phyloP scores from a whole-genome alignment of 2,113 vertebrate genomes.

The Lepisosteus oculatus region DNA sequence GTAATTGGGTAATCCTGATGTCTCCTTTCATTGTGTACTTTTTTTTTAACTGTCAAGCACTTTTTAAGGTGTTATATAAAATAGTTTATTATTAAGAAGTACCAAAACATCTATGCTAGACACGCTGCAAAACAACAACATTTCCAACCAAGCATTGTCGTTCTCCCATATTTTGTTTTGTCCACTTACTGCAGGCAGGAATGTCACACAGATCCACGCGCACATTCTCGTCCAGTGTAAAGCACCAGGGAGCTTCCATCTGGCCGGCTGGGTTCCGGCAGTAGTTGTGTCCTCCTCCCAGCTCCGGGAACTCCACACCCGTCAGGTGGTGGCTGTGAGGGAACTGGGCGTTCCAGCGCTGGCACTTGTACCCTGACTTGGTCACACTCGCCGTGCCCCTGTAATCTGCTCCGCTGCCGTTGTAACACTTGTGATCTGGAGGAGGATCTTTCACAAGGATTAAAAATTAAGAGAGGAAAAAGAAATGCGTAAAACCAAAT shows the following conservation, averaged over 20 bases:
- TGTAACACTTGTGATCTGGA: slow-evolving; percentile 89
- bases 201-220: slow-evolving; percentile 91
- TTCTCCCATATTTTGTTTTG: too few species aligned
- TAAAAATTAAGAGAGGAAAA: slow-evolving; percentile 13
- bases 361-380: slow-evolving; percentile 84
- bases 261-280: slow-evolving; percentile 92
- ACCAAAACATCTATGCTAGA: too few species aligned
- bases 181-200: slow-evolving; percentile 87
- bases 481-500: background rate
- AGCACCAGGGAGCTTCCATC: slow-evolving; percentile 96
- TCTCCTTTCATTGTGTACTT: too few species aligned
- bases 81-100: too few species aligned
- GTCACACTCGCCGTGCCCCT: slow-evolving; percentile 81
- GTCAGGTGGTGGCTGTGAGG: slow-evolving; percentile 84
- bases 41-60: too few species aligned
- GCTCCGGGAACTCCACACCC: slow-evolving; percentile 77
- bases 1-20: too few species aligned
- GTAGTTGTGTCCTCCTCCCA: slow-evolving; percentile 85
- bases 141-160: too few species aligned
- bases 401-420: slow-evolving; percentile 85
- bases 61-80: too few species aligned
- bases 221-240: slow-evolving; percentile 85
- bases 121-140: too few species aligned
- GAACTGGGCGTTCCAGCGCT: slow-evolving; percentile 82
- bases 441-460: slow-evolving; percentile 50